Evolutionary conservation across 1,140 invertebrate species (phyloP).

Genomic region (Platyscapa corneri): DNA sequence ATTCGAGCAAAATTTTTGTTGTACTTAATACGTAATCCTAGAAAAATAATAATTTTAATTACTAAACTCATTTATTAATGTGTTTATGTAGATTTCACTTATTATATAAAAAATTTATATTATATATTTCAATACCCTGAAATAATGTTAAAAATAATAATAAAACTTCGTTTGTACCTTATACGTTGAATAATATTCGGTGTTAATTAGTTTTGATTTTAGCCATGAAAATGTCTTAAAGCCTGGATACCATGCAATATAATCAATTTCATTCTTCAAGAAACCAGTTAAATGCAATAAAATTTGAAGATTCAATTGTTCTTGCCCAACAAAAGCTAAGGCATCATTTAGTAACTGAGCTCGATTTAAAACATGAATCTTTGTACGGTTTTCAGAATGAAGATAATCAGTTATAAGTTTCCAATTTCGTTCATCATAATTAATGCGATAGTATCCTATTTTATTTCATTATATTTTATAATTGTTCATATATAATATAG

Average conservation of each 20-base stretch:
- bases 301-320: constrained; percentile 71
- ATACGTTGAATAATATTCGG: constrained; percentile 6
- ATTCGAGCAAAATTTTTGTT: constrained; percentile 23
- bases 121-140: too few relatives aligned
- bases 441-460: constrained; percentile 85
- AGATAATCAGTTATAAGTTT: constrained; percentile 79
- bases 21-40: constrained; percentile 36
- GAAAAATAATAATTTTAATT: constrained; percentile 21
- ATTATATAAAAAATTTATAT: too few relatives aligned
- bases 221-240: constrained; percentile 67
- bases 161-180: constrained; percentile 48
- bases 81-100: too few relatives aligned
- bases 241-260: constrained; percentile 80
- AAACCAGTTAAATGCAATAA: constrained; percentile 78
- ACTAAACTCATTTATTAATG: background rate
- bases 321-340: constrained; percentile 78
- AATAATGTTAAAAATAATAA: too few relatives aligned
- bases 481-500: too few relatives aligned
- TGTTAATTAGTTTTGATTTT: constrained; percentile 44
- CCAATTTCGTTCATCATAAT: constrained; percentile 88
- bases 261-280: constrained; percentile 78
- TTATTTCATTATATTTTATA: background rate
- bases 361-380: constrained; percentile 79
- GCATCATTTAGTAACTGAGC: constrained; percentile 86
- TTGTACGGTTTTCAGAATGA: constrained; percentile 73